phyloP scores from a whole-genome alignment of 30 jellyfish, hydroid and myxozoan species.

The Clytia hemisphaerica region DNA sequence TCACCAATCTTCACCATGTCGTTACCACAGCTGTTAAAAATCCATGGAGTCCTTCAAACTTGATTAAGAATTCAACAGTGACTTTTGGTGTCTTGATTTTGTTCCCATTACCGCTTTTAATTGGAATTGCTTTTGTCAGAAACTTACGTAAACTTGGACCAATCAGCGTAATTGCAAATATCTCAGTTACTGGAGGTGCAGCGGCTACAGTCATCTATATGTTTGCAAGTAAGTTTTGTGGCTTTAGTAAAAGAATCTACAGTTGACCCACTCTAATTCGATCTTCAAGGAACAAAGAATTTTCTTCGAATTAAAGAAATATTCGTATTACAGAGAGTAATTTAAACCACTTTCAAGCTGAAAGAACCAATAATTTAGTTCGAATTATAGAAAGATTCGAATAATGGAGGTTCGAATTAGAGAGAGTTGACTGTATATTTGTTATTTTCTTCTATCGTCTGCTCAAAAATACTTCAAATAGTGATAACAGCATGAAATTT shows the following conservation, averaged over 20 bases:
- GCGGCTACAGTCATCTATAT: slow-evolving; percentile 73
- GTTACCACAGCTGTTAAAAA: slow-evolving; percentile 18
- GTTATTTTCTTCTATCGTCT: no score
- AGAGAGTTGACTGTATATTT: no score
- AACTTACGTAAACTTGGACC: slow-evolving; percentile 87
- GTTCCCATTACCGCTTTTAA: slow-evolving; percentile 59
- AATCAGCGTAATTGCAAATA: slow-evolving; percentile 85
- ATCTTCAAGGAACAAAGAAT: no score
- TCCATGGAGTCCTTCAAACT: slow-evolving; percentile 53
- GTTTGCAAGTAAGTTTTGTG: slow-evolving; percentile 53
- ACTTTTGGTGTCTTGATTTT: slow-evolving; percentile 65
- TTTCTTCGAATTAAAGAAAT: no score
- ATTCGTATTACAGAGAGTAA: neutral
- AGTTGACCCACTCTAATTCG: no score
- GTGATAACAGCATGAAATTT: no score
- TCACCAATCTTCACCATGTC: neutral
- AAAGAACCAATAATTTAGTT: no score
- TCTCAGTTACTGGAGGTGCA: slow-evolving; percentile 71
- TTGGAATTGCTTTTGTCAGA: slow-evolving; percentile 57
- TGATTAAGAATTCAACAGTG: slow-evolving; percentile 47
- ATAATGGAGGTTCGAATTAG: no score
- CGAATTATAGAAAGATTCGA: no score
- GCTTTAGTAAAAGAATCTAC: neutral
- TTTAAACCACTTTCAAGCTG: no score
- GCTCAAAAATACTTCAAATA: no score